Base-by-base conservation (phyloP, 2,113 vertebrate species). In the Diadophis punctatus region DNA sequence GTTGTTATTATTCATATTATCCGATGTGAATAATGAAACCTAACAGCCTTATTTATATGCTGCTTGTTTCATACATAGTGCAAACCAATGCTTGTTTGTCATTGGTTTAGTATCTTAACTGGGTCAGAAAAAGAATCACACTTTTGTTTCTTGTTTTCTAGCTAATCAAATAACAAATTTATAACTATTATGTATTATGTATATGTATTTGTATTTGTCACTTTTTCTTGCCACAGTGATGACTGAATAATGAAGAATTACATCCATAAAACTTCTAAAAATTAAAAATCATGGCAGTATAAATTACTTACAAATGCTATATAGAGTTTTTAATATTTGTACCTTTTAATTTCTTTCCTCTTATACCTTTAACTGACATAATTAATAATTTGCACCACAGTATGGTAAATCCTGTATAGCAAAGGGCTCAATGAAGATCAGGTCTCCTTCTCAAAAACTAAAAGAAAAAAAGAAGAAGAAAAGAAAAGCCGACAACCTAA, bases 401-500 rank as follows among this genome's bases (percentile, higher is more conserved):
- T 0, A 74, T 2, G 89, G 53, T 23, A 39, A 34, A 87, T 90
- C 11, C 0, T 80, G 53, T 86, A 84, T 46, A 34, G 11, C 55
- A 48, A 88, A 94, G 86, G 51, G 48, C 7, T 91, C 90, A 91
- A 16, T 60, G 86, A 90, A 90, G 55, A 92, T 94, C 53, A 25
- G 0, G 30, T 93, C 80, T 93, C 3, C 1, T 84, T 49, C 1
- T 74, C 43, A 91, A 94, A 74, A 92, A 92, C 85, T 46, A 86
- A 20, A 56, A 39, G 56, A 23, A 10, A 60, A 60, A 8, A 58
- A 58, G 8, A 34, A 56, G 63, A 23, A 91, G 92, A 93, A 94
- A 92, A 94, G 84, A 94, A 91, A 93, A 88, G 6, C 23, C 53
- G 89, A 88, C 30, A 0, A 90, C 90, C 94, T 94, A 94, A 96